Evolutionary conservation across 2,113 vertebrate species (phyloP).

Genomic region (Brachionichthys hirsutus): DNA sequence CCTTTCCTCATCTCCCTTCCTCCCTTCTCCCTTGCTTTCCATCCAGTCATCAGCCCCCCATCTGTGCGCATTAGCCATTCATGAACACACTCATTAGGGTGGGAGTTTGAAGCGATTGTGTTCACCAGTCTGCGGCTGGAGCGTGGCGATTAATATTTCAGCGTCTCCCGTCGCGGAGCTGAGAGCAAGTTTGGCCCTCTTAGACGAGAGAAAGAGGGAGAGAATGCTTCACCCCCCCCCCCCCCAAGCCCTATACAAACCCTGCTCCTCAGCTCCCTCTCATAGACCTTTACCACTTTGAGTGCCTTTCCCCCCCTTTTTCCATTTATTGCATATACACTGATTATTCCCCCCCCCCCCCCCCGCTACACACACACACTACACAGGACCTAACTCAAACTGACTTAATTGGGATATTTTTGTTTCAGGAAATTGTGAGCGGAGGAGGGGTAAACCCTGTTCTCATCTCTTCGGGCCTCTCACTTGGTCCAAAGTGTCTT

Average conservation of each 20-base stretch:
- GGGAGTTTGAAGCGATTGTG: conserved; percentile 80
- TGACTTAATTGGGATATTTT: conserved; percentile 78
- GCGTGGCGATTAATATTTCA: conserved; percentile 82
- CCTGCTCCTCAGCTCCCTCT: conserved; percentile 13
- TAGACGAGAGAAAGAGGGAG: conserved; percentile 46
- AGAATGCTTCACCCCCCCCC: conserved; percentile 3
- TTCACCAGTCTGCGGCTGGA: conserved; percentile 77
- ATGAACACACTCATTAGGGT: conserved; percentile 80
- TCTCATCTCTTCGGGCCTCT: conserved; percentile 34
- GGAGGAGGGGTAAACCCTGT: conserved; percentile 34
- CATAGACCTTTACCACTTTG: conserved; percentile 48
- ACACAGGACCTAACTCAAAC: conserved; percentile 65
- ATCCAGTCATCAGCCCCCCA: conserved; percentile 77
- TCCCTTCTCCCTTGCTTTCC: conserved; percentile 61
- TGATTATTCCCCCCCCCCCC: not conserved
- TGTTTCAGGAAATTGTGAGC: conserved; percentile 65
- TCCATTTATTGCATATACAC: conserved; percentile 52
- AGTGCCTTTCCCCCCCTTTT: conserved; percentile 47
- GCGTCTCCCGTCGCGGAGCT: conserved; percentile 77
- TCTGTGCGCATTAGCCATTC: conserved; percentile 80
- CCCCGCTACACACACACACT: not conserved
- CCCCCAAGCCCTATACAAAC: conserved; percentile 17
- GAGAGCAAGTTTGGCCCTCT: conserved; percentile 76
- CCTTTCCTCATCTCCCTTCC: conserved; percentile 31
- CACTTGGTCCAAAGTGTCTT: conserved; percentile 34